Conservation (phyloP, 2,888 invertebrate genomes). For the Miltochrista miniata region DNA sequence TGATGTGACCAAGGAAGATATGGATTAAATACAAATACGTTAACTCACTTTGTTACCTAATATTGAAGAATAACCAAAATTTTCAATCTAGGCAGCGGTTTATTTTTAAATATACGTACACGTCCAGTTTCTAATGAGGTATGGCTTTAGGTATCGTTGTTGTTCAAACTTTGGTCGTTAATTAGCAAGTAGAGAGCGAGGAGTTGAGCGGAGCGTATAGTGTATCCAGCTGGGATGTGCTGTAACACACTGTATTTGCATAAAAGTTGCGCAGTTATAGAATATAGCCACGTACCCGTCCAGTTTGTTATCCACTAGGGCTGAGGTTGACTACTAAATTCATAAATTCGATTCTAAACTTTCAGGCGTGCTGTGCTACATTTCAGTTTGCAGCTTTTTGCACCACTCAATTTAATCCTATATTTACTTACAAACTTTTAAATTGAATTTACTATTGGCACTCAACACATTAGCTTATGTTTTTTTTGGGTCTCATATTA, state of each 20-base stretch:
- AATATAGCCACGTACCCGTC: constrained; percentile 30
- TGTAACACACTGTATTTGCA: constrained; percentile 57
- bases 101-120: constrained; percentile 31
- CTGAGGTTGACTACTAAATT: constrained; percentile 16
- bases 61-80: no score
- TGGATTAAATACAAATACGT: no score
- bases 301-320: constrained; percentile 37
- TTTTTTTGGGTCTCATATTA: no score
- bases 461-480: no score
- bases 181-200: constrained; percentile 52
- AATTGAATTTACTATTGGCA: no score
- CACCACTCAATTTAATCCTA: no score
- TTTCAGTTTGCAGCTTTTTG: no score
- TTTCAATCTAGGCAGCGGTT: constrained; percentile 1
- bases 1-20: no score
- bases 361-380: no score
- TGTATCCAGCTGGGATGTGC: constrained; percentile 63
- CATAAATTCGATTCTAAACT: no score
- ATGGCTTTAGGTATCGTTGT: constrained; percentile 51
- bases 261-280: constrained; percentile 61
- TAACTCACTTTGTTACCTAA: constrained; percentile 22
- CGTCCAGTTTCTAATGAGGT: constrained; percentile 52
- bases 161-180: constrained; percentile 64
- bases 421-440: no score
- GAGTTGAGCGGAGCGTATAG: constrained; percentile 31